A percentile compares a stretch with the other conserved stretches of the same genome.
These are phyloP conservation scores for Grus americana DNA, from an alignment of 2,113 vertebrate species.

Conservation along the genomic window DNA sequence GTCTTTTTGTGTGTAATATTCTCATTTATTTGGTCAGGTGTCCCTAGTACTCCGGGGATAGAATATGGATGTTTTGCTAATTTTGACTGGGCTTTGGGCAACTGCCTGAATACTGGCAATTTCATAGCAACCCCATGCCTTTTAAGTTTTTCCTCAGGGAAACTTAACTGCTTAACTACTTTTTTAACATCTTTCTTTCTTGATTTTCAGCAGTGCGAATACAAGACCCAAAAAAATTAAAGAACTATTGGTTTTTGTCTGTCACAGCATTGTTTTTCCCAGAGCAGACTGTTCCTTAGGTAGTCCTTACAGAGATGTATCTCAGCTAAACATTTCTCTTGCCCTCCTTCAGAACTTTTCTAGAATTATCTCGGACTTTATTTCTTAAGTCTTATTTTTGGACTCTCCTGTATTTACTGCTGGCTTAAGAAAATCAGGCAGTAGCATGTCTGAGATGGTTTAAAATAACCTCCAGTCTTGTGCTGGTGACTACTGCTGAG, in stretches of 20 bases:
- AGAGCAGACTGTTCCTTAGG: neutral
- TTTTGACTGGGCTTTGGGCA: neutral
- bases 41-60: neutral
- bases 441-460: neutral
- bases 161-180: neutral
- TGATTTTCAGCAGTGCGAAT: neutral
- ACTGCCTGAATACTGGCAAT: neutral
- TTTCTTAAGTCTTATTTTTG: neutral
- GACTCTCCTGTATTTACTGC: neutral
- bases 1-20: neutral
- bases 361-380: neutral
- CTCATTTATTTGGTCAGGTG: neutral
- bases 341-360: neutral
- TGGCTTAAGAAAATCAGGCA: neutral
- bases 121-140: neutral
- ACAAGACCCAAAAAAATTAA: neutral
- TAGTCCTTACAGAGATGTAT: neutral
- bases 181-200: neutral
- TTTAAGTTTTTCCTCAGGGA: neutral
- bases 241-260: neutral
- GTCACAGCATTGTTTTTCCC: neutral
- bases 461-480: neutral
- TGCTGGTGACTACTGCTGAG: neutral
- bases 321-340: neutral
- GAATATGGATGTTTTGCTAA: neutral